These are phyloP conservation scores for Tethea ocularis DNA, from an alignment of 2,888 invertebrate genomes.

Conservation along the genomic window DNA sequence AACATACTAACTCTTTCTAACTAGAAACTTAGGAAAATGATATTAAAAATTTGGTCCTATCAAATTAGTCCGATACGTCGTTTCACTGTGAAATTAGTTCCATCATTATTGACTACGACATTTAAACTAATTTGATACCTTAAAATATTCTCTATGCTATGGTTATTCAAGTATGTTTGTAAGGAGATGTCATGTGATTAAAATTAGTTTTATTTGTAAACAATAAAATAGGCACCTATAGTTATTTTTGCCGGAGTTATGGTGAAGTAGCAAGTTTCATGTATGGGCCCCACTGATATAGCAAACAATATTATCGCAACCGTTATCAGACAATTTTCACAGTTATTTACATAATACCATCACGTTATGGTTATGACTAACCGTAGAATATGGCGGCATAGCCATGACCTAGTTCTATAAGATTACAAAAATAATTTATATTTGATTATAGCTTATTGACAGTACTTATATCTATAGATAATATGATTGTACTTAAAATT, in stretches of 20 bases:
- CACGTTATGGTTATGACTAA: not conserved
- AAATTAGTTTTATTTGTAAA: no score
- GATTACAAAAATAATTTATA: not conserved
- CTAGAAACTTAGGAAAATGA: no score
- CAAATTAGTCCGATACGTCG: no score
- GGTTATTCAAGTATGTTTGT: no score
- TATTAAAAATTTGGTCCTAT: no score
- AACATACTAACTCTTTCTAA: no score
- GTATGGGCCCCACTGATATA: not conserved
- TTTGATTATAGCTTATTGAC: not conserved
- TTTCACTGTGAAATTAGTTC: no score
- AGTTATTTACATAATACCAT: not conserved
- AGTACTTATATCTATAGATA: not conserved
- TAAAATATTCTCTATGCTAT: no score
- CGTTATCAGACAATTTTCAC: conserved; percentile 9
- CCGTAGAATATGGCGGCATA: conserved; percentile 41
- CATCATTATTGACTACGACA: no score
- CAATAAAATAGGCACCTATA: no score
- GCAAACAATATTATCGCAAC: conserved; percentile 11
- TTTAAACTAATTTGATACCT: no score
- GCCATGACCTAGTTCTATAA: conserved; percentile 50
- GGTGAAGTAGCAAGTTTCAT: not conserved
- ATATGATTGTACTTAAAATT: not conserved
- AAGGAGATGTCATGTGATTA: no score
- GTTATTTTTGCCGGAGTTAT: not conserved